Evolutionary conservation across 2,888 invertebrate genomes (phyloP).

Genomic region (Epinotia demarniana): DNA sequence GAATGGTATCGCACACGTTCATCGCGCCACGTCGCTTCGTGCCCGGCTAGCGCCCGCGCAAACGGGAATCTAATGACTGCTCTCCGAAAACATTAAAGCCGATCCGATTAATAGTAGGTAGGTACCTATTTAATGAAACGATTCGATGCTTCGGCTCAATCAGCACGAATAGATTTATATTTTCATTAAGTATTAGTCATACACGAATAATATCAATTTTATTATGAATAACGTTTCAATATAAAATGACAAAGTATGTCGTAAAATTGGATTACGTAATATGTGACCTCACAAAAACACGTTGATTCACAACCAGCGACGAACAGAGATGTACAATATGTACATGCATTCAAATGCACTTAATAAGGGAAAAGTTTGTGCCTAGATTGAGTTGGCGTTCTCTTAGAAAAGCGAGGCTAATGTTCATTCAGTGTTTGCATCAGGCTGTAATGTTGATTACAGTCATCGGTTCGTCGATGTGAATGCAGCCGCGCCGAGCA

Average conservation of each 20-base stretch:
- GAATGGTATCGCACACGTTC: constrained; percentile 84
- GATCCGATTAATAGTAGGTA: constrained; percentile 34
- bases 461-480: constrained; percentile 64
- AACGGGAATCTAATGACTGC: constrained; percentile 63
- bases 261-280: constrained; percentile 26
- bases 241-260: constrained; percentile 26
- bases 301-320: not conserved
- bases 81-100: constrained; percentile 43
- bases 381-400: constrained; percentile 57
- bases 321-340: constrained; percentile 1
- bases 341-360: constrained; percentile 6
- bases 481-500: constrained; percentile 61
- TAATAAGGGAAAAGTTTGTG: constrained; percentile 21
- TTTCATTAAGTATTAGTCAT: constrained; percentile 22
- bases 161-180: constrained; percentile 21
- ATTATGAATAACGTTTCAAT: constrained; percentile 4
- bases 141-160: constrained; percentile 17
- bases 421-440: constrained; percentile 72
- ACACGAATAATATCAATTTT: not conserved
- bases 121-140: constrained; percentile 27
- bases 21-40: constrained; percentile 72
- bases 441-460: constrained; percentile 73
- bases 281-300: constrained; percentile 5
- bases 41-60: constrained; percentile 66
- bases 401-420: constrained; percentile 67